Conservation (phyloP, 2,113 vertebrate genomes). For the Mastomys coucha region DNA sequence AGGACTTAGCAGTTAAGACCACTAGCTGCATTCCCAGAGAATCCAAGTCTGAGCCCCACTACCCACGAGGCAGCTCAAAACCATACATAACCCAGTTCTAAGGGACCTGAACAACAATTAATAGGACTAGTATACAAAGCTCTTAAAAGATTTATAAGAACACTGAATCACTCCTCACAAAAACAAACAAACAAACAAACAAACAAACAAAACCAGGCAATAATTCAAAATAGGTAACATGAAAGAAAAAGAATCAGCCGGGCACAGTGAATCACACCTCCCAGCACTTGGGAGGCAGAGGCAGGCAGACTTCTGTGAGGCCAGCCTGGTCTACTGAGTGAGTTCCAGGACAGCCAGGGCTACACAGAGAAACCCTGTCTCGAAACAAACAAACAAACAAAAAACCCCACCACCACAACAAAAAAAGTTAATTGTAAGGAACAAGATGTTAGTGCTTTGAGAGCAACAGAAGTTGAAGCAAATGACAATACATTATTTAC, state of each 20-base stretch:
- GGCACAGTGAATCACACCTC: not conserved
- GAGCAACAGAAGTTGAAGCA: constrained; percentile 25
- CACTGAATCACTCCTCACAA: not conserved
- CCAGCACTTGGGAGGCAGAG: not conserved
- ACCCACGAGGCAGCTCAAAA: not conserved
- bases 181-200: not conserved
- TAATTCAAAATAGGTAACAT: not conserved
- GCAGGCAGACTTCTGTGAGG: not conserved
- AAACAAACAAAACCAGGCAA: not conserved
- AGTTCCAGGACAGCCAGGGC: not conserved
- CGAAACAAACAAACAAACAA: not conserved
- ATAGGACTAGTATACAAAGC: constrained; percentile 15
- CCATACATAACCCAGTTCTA: not conserved
- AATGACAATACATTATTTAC: not conserved
- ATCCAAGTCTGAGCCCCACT: not conserved
- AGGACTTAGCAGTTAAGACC: not conserved
- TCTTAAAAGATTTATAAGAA: constrained; percentile 51
- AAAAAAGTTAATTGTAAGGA: not conserved
- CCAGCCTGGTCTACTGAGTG: not conserved
- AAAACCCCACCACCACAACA: not conserved
- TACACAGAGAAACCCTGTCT: not conserved
- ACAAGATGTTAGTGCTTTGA: not conserved
- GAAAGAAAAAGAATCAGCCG: not conserved
- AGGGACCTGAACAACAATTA: not conserved
- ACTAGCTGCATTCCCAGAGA: not conserved